Percentiles rank a stretch among this genome's conserved stretches.
phyloP scores from a whole-genome alignment of 2,888 invertebrate species.

The Sthenelais limicola region DNA sequence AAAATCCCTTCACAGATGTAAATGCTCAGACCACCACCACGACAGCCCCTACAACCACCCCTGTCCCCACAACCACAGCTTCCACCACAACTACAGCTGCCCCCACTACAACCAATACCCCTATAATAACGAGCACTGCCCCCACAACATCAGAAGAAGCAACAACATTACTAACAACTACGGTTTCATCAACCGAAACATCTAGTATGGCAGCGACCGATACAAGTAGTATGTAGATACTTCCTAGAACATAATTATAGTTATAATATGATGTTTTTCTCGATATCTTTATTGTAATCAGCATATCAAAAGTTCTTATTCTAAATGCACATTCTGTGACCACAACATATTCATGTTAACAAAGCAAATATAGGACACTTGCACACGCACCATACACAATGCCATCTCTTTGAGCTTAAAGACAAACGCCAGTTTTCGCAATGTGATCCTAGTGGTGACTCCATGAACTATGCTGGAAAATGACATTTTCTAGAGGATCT shows the following conservation, averaged over 20 bases:
- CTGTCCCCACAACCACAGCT: conserved; percentile 3
- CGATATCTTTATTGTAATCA: background rate
- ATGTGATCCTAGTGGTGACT: too few species aligned
- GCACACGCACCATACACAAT: too few species aligned
- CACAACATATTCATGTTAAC: too few species aligned
- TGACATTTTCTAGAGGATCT: too few species aligned
- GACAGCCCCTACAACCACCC: background rate
- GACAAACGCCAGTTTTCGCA: too few species aligned
- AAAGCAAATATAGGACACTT: too few species aligned
- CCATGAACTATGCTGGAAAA: too few species aligned
- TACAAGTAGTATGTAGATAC: background rate
- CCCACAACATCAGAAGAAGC: background rate
- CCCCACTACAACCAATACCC: background rate
- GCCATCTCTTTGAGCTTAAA: too few species aligned
- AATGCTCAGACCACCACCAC: background rate
- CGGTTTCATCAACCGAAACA: background rate
- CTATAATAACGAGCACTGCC: background rate
- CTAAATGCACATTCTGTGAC: too few species aligned
- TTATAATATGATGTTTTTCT: background rate
- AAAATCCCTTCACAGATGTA: background rate
- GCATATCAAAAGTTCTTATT: too few species aligned
- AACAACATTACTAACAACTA: background rate
- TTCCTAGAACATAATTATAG: background rate
- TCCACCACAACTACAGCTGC: background rate
- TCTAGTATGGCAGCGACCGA: background rate